A percentile compares a stretch with the other conserved stretches of the same genome.
phyloP scores from a whole-genome alignment of 92 coral and sea anemone species.

The Phenganax stokvisi region DNA sequence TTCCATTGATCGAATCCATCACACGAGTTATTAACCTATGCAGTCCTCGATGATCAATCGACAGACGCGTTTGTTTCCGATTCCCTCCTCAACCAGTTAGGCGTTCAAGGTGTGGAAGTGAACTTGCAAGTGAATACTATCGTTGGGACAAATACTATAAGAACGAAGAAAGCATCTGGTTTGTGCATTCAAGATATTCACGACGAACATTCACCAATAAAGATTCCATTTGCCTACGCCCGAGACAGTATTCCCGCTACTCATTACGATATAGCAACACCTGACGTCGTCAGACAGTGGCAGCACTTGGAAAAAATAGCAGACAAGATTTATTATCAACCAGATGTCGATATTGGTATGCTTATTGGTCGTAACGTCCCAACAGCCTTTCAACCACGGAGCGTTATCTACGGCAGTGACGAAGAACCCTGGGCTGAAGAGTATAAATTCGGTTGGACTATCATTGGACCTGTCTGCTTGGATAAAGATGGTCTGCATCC shows the following conservation, averaged over 20 bases:
- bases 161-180: constrained; percentile 41
- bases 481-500: constrained; percentile 4
- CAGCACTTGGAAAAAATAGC: not conserved
- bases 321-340: not conserved
- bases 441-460: constrained; percentile 62
- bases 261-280: not conserved
- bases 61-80: too few relatives aligned
- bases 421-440: constrained; percentile 71
- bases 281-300: not conserved
- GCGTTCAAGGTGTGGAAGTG: too few relatives aligned
- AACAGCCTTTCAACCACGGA: constrained; percentile 39
- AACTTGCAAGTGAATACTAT: too few relatives aligned
- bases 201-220: constrained; percentile 36
- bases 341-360: constrained; percentile 18
- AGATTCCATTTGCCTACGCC: constrained; percentile 18
- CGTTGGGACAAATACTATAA: constrained; percentile 36
- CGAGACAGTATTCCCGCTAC: not conserved
- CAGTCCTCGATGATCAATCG: too few relatives aligned
- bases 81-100: not conserved
- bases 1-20: too few relatives aligned
- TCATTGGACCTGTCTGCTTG: constrained; percentile 59
- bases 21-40: too few relatives aligned
- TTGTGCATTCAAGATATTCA: constrained; percentile 44
- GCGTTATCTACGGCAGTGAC: constrained; percentile 52
- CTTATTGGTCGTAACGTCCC: constrained; percentile 31